Evolutionary conservation across 2,888 invertebrate genomes (phyloP), one percentile per base, ranked within the genome.

Genomic region (Lissocephala sabroskyi): DNA sequence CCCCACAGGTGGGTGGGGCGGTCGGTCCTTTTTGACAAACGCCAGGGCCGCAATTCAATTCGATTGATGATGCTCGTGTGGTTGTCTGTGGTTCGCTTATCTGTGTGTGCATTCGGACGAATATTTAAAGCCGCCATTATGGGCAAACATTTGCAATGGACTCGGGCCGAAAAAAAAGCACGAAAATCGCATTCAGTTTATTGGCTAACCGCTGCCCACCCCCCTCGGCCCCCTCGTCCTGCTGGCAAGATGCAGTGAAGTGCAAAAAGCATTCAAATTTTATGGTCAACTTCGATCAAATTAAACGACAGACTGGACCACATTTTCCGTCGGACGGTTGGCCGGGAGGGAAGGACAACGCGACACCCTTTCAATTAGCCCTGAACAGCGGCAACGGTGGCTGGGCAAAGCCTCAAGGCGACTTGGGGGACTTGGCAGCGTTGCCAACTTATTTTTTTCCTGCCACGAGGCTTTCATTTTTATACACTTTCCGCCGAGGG

Each of bases 271-370:
- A 37, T 30, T 28, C 43, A 51, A 49, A 51, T 19, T 10, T 57
- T 58, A 73, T 60, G 57, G 47, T 40, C 49, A 37, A 42, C 45
- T 56, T 70, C 57, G 62, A 76, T 70, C 55, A 74, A 62, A 62
- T 65, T 56, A 57, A 62, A 48, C 47, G 18, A 28, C 29, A 29
- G n/a, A 33, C 35, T n/a, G n/a, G n/a, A n/a, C n/a, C n/a, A n/a
- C n/a, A n/a, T n/a, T n/a, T n/a, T n/a, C n/a, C n/a, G n/a, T n/a
- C n/a, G n/a, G n/a, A n/a, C n/a, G n/a, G n/a, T n/a, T n/a, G n/a
- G n/a, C n/a, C n/a, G n/a, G n/a, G n/a, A n/a, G n/a, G n/a, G n/a
- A n/a, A n/a, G n/a, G n/a, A n/a, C n/a, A n/a, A n/a, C n/a, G n/a
- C n/a, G n/a, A n/a, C n/a, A n/a, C n/a, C n/a, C n/a, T n/a, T n/a